Conservation (phyloP, 2,113 vertebrate species). For the Peromyscus polionotus region DNA sequence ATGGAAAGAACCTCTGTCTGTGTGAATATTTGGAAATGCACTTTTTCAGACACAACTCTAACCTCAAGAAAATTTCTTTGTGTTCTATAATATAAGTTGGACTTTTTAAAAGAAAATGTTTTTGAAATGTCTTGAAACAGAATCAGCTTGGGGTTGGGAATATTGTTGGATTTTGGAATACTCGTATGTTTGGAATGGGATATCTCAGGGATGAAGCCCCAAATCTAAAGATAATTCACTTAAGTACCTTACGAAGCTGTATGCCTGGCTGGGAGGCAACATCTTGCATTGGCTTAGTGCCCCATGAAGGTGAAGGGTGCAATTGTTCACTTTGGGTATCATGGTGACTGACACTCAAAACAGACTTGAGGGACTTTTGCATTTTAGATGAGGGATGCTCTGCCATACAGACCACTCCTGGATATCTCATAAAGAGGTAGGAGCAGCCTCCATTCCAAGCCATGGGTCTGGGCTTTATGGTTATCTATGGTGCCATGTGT, state of each 20-base stretch:
- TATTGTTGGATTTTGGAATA: background rate
- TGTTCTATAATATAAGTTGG: background rate
- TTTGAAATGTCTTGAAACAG: background rate
- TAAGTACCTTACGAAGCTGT: background rate
- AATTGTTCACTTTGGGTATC: background rate
- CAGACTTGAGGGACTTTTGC: background rate
- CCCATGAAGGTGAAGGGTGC: too few species aligned
- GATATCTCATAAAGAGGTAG: background rate
- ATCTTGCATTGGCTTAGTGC: background rate
- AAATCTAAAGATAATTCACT: background rate
- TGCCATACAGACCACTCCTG: background rate
- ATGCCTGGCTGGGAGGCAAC: background rate
- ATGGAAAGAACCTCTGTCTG: background rate
- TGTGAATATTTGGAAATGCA: conserved; percentile 11
- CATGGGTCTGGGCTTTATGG: background rate
- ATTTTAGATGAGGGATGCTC: background rate
- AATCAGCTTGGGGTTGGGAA: background rate
- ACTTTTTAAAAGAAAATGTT: background rate
- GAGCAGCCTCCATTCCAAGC: background rate
- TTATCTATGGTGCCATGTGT: background rate
- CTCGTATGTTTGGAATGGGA: background rate
- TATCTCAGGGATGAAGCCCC: too few species aligned
- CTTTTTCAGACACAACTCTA: background rate
- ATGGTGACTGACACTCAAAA: background rate
- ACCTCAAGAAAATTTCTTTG: background rate